Evolutionary conservation across 2,888 invertebrate genomes (phyloP), one percentile per base, ranked within the genome.

Genomic region (Troides aeacus): DNA sequence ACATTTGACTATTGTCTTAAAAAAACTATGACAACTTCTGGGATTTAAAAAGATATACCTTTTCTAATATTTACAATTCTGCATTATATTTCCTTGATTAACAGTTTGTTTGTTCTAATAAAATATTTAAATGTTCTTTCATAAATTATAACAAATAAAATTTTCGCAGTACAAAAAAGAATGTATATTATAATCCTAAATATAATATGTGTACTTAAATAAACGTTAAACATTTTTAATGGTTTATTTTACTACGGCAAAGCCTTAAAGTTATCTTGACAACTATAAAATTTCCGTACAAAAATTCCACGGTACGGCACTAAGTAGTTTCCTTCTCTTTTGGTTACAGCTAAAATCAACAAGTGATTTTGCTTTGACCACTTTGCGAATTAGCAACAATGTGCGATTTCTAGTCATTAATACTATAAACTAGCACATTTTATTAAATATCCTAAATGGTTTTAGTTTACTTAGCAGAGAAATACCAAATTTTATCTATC

Each of bases 261-360:
- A 18, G 5, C 18, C 50, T 50, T 50, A 50, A 21, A 17, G 15
- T 21, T 10, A 21, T 21, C 57, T 57, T 21, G n/a, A 30, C 24
- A n/a, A 21, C 18, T 21, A 64, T 58, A 65, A 65, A 65, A 21
- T 53, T 53, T 62, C 62, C 65, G 53, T 57, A 62, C 2, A 69
- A 57, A 68, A 62, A 59, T 60, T 61, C 60, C 60, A 61, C 60
- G 42, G 1, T 42, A 30, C 24, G 23, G 36, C n/a, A 39, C 0
- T 15, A 18, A 24, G 59, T 64, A 64, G 2, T 60, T 64, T 15
- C 42, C 5, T 30, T 23, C 23, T 30, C 30, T 30, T 36, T 21
- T 62, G 10, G 15, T 36, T 23, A n/a, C 36, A 15, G n/a, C n/a
- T 21, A 61, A 24, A 42, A 67, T 67, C 21, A 57, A 57, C 21